Base-by-base conservation (phyloP, 2,888 invertebrate species). In the Boloria euphrosyne region DNA sequence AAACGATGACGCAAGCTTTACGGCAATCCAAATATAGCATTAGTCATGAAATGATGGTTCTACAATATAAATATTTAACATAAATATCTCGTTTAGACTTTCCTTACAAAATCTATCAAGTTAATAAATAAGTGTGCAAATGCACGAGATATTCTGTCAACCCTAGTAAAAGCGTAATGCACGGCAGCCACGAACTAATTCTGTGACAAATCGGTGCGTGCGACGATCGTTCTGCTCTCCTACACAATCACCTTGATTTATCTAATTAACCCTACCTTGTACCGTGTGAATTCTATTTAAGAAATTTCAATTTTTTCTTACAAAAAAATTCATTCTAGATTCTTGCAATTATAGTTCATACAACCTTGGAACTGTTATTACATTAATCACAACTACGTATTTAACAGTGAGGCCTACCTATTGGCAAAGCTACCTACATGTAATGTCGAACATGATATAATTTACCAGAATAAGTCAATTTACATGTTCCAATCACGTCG, bases 161-260 rank as follows among this genome's bases (percentile, higher is more conserved):
- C 73, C 71, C 73, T 71, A 47, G 17, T n/a, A 57, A 27, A 59
- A n/a, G 49, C 60, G 66, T 62, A 67, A 69, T 72, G 69, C 69
- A 67, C 66, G 61, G 68, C 68, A 68, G 50, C 65, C 72, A 71
- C 73, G 73, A 70, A 66, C 67, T 79, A 78, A 75, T 73, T 77
- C 87, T 86, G 88, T 90, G 87, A 89, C 90, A 85, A 90, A 90
- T 90, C 81, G 82, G 80, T 80, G 86, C 89, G 80, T 85, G 86
- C 86, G 85, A 78, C 80, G 66, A 75, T 81, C 83, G 83, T 84
- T 85, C 80, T 83, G 82, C 81, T 81, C 79, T 80, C 76, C 78
- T 72, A 79, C 75, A 83, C 83, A 85, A 86, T 84, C 81, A 84
- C 84, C 81, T 80, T 79, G 80, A 83, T 85, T 89, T 85, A 87